A percentile compares a stretch with the other conserved stretches of the same genome.
Evolutionary conservation across 2,113 vertebrate genomes (phyloP).

Genomic region (Sylvicapra grimmia): DNA sequence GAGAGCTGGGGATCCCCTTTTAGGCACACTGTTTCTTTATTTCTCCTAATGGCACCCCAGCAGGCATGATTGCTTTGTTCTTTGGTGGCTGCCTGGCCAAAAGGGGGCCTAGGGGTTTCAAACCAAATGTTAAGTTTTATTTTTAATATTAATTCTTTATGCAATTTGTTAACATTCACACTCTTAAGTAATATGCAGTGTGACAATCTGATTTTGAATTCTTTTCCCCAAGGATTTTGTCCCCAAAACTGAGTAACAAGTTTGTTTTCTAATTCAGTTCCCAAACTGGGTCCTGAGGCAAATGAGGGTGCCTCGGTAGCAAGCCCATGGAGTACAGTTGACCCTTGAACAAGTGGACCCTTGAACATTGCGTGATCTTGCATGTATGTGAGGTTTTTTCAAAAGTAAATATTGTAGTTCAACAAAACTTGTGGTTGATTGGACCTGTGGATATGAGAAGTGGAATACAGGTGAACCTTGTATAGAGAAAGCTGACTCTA

Average conservation of each 20-base stretch:
- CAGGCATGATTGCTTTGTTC: background rate
- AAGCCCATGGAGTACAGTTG: background rate
- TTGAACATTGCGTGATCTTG: background rate
- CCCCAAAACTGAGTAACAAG: background rate
- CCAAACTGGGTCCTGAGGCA: background rate
- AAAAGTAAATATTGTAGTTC: background rate
- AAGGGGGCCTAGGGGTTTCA: background rate
- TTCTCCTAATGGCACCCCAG: background rate
- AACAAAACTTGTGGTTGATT: background rate
- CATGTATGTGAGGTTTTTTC: background rate
- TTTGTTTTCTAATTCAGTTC: background rate
- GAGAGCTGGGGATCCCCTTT: background rate
- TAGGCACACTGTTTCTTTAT: background rate
- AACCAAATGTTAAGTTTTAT: background rate
- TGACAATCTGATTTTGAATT: background rate
- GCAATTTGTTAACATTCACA: background rate
- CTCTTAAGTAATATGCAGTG: background rate
- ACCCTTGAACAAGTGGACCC: background rate
- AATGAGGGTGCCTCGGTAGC: background rate
- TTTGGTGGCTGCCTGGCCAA: background rate
- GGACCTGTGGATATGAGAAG: background rate
- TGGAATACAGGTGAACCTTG: background rate
- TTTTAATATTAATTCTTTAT: background rate
- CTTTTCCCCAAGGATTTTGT: background rate
- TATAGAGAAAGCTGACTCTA: background rate